A percentile compares a stretch with the other conserved stretches of the same genome.
Evolutionary conservation across 92 coral and sea anemone genomes (phyloP).

Genomic region (Siderastrea siderea): DNA sequence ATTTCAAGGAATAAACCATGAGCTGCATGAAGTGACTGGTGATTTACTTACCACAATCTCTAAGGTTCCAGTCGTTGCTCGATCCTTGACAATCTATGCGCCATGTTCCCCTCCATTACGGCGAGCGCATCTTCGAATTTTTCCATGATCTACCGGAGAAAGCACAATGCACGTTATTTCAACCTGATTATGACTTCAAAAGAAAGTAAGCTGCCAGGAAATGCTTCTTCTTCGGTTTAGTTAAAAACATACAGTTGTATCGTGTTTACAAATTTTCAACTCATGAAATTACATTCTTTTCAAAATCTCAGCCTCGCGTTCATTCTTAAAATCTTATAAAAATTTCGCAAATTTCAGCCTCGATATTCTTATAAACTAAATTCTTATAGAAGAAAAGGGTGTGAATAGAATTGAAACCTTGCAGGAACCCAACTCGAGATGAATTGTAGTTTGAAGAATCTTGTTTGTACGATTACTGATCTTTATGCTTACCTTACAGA

Average conservation of each 20-base stretch:
- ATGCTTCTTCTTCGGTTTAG: no score
- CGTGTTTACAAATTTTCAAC: not conserved
- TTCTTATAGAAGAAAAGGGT: no score
- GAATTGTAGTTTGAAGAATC: not conserved
- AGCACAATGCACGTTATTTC: not conserved
- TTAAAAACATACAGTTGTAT: not conserved
- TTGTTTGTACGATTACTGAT: not conserved
- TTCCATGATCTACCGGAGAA: slow-evolving; percentile 8
- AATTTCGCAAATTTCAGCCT: no score
- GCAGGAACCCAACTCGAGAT: not conserved
- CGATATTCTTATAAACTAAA: no score
- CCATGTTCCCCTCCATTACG: slow-evolving; percentile 15
- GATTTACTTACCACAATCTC: slow-evolving; percentile 19
- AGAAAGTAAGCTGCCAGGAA: not conserved
- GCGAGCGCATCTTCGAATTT: slow-evolving; percentile 8
- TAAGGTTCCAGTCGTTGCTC: slow-evolving; percentile 17
- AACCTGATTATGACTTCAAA: not conserved
- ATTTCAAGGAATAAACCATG: no score
- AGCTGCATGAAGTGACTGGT: no score
- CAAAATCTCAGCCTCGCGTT: no score
- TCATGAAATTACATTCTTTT: no score
- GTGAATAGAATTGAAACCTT: not conserved
- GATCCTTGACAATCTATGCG: slow-evolving; percentile 3
- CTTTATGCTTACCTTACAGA: slow-evolving; percentile 36
- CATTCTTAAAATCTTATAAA: no score